Percentiles rank a stretch among this genome's conserved stretches.
Evolutionary conservation across 1,140 invertebrate species (phyloP).

Genomic region (Zaprionus kolodkinae): DNA sequence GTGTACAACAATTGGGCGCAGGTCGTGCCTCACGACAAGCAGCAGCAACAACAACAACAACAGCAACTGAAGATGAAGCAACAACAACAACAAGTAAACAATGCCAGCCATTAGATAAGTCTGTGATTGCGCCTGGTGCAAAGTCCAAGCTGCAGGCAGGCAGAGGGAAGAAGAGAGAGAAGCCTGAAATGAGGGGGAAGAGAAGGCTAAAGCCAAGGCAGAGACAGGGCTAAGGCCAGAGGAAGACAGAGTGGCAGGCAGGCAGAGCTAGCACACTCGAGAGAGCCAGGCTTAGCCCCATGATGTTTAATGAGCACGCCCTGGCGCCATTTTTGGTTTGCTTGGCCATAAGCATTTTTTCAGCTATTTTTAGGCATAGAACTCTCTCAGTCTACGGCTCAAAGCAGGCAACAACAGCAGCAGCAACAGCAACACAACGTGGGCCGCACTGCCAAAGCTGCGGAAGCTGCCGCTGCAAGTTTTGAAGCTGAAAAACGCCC

Average conservation of each 20-base stretch:
- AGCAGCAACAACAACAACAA: conserved; percentile 31
- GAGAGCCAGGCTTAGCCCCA: conserved; percentile 28
- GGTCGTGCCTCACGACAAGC: conserved; percentile 76
- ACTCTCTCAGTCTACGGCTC: conserved; percentile 22
- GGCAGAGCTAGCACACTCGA: not conserved
- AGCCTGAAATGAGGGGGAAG: not conserved
- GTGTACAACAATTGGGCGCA: conserved; percentile 78
- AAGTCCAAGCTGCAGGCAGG: conserved; percentile 33
- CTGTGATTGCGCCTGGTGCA: conserved; percentile 44
- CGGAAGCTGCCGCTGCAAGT: conserved; percentile 54
- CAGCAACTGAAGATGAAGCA: conserved; percentile 29
- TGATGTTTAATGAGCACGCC: conserved; percentile 75
- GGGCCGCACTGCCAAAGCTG: conserved; percentile 40
- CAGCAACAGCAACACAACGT: conserved; percentile 33
- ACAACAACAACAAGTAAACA: conserved; percentile 44
- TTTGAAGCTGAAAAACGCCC: conserved; percentile 68
- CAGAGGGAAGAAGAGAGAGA: conserved; percentile 9
- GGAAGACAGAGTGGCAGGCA: not conserved
- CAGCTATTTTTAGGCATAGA: conserved; percentile 79
- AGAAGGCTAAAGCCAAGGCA: not conserved
- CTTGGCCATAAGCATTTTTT: conserved; percentile 47
- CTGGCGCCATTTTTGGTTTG: conserved; percentile 80
- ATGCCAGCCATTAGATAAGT: conserved; percentile 74
- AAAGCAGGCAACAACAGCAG: conserved; percentile 20
- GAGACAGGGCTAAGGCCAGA: not conserved